Percentiles rank a stretch among this genome's conserved stretches.
Conservation (phyloP, 2,888 invertebrate genomes). For the Apotomis capreana region DNA sequence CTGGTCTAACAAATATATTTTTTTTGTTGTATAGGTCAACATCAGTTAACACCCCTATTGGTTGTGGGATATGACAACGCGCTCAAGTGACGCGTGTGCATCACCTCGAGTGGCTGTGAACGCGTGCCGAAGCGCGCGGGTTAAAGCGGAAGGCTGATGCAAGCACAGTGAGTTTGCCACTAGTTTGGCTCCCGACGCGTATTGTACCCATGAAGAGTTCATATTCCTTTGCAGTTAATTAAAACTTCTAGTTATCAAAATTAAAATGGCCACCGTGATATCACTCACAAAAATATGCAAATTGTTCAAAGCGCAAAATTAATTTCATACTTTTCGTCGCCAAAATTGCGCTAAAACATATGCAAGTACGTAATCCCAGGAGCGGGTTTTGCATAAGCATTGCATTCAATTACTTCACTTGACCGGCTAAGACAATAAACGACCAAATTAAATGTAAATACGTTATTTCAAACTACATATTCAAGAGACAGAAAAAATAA, state of each 20-base stretch:
- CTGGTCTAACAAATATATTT: too few relatives aligned
- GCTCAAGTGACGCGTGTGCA: too few relatives aligned
- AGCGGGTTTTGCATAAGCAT: conserved; percentile 20
- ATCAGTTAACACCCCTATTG: too few relatives aligned
- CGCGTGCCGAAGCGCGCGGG: too few relatives aligned
- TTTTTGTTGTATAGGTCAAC: too few relatives aligned
- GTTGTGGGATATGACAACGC: too few relatives aligned
- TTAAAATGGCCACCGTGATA: background rate
- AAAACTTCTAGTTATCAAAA: too few relatives aligned
- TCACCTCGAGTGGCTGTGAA: too few relatives aligned
- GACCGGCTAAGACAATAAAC: conserved; percentile 31
- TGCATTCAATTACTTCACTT: conserved; percentile 20
- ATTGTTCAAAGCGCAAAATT: conserved; percentile 20
- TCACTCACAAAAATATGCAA: conserved; percentile 13
- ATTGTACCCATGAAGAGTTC: background rate
- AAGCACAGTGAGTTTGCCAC: too few relatives aligned
- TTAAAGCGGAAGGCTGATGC: too few relatives aligned
- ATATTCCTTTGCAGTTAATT: background rate
- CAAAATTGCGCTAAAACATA: conserved; percentile 21
- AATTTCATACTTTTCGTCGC: conserved; percentile 16
- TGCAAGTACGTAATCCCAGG: conserved; percentile 19
- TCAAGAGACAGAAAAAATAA: too few relatives aligned
- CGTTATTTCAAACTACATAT: background rate
- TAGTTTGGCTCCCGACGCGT: too few relatives aligned
- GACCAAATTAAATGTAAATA: conserved; percentile 21